Conservation (phyloP, 2,888 invertebrate species). For the Cephus nigrinus region DNA sequence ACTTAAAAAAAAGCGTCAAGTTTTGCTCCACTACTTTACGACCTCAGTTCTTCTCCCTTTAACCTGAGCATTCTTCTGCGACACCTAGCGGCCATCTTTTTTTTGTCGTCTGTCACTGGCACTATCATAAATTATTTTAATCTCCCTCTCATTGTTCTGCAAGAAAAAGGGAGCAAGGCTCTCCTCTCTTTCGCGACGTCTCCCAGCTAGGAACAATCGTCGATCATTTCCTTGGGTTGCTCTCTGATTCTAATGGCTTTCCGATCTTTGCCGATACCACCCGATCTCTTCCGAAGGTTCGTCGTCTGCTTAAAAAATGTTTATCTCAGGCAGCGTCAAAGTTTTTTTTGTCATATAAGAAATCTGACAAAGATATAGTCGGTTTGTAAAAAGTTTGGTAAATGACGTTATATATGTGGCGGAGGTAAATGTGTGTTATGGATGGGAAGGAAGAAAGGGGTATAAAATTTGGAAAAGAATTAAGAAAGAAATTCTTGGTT, state of each 20-base stretch:
- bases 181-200: background rate
- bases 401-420: no score
- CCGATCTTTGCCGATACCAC: background rate
- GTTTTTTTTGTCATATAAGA: no score
- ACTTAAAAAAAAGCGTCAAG: background rate
- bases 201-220: background rate
- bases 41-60: background rate
- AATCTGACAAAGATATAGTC: background rate
- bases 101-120: background rate
- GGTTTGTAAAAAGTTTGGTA: background rate
- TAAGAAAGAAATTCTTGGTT: background rate
- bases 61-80: background rate
- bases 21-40: background rate
- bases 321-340: background rate
- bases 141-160: slow-evolving; percentile 14
- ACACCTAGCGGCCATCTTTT: background rate
- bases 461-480: background rate
- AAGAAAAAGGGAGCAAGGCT: background rate
- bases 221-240: background rate
- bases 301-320: background rate
- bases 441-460: no score
- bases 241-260: background rate
- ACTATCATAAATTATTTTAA: slow-evolving; percentile 19
- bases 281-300: background rate
- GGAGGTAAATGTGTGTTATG: no score